phyloP scores from a whole-genome alignment of 1,140 invertebrate genomes.

The Radopholus similis region DNA sequence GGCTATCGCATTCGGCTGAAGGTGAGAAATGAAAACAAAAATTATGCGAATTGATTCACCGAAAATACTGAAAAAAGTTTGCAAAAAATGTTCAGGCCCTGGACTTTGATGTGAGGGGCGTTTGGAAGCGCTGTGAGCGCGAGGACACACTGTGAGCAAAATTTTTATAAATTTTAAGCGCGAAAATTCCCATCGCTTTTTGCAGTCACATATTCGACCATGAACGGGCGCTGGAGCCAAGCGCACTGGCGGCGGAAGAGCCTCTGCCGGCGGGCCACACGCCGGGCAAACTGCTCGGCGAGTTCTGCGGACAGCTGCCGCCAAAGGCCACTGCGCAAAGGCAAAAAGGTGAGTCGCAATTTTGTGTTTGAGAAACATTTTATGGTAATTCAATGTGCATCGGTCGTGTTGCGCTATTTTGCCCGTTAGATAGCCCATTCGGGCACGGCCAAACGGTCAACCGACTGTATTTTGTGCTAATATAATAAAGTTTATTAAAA shows the following conservation, averaged over 20 bases:
- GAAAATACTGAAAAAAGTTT: background rate
- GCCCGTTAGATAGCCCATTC: no score
- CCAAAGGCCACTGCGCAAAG: no score
- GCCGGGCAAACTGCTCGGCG: conserved; percentile 22
- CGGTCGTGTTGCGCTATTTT: no score
- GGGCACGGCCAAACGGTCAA: no score
- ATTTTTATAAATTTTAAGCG: background rate
- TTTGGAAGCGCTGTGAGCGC: conserved; percentile 18
- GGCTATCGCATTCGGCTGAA: conserved; percentile 26
- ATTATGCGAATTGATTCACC: background rate
- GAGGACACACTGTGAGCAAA: conserved; percentile 21
- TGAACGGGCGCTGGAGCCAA: conserved; percentile 11
- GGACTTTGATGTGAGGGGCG: conserved; percentile 27
- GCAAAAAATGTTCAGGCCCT: conserved; percentile 22
- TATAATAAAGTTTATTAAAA: no score
- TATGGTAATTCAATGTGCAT: no score
- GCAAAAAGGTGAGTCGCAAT: no score
- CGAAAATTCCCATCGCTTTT: background rate
- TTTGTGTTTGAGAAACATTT: no score
- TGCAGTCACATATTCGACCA: conserved; percentile 32
- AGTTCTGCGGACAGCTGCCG: conserved; percentile 28
- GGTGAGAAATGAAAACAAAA: background rate
- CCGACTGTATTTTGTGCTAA: no score
- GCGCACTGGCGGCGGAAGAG: conserved; percentile 2
- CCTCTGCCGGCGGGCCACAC: conserved; percentile 8